Evolutionary conservation across 2,888 invertebrate genomes (phyloP), one percentile per base, ranked within the genome.

Genomic region (Brachyptera putata): DNA sequence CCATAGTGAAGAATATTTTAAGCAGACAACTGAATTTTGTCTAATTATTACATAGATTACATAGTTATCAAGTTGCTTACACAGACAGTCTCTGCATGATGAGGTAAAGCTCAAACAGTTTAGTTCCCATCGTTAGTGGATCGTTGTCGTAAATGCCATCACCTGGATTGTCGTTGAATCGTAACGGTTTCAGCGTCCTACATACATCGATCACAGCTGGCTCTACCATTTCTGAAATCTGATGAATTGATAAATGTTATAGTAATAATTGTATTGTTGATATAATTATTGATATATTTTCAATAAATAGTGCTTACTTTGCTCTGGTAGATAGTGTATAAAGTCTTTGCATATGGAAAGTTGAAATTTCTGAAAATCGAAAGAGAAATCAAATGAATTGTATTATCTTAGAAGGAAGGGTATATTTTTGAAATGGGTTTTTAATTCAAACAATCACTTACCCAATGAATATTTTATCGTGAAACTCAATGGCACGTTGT

Each of bases 41-140:
- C n/a, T n/a, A n/a, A n/a, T n/a, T n/a, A n/a, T n/a, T n/a, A n/a
- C n/a, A n/a, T n/a, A n/a, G n/a, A n/a, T n/a, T n/a, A n/a, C n/a
- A n/a, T n/a, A n/a, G n/a, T n/a, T n/a, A n/a, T n/a, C n/a, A n/a
- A n/a, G n/a, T n/a, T n/a, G n/a, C 87, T 79, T 77, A 84, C 82
- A 82, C 78, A 43, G 87, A 81, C 77, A 94, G 94, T 74, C 94
- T 85, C 73, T 95, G 94, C 58, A 97, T 76, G 1, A 91, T 85
- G 65, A 97, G 80, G 75, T 97, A 97, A 7, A 97, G 79, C 74
- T 96, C 95, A 74, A 97, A 95, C 56, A 97, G 77, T 1, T 90
- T 87, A 1, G 94, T 95, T 0, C 93, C 93, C 80, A 91, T 86
- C 1, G 85, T 83, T 39, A 92, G 75, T 13, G 87, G 85, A 65